Evolutionary conservation across 2,888 invertebrate species (phyloP).

Genomic region (Callosobruchus maculatus): DNA sequence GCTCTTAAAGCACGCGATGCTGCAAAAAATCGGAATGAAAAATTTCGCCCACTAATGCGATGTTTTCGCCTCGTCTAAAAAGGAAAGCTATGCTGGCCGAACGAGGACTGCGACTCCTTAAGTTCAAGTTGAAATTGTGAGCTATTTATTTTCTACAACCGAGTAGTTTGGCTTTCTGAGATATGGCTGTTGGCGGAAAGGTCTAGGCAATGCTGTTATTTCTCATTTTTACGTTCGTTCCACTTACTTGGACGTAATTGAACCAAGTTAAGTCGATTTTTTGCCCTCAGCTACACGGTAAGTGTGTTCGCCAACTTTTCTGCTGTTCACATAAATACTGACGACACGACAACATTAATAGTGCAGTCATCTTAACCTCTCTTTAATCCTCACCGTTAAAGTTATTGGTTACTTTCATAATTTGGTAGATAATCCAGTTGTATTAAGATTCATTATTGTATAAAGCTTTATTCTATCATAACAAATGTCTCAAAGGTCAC

Average conservation of each 20-base stretch:
- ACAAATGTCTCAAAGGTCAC: too few species aligned
- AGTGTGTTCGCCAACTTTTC: background rate
- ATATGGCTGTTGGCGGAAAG: slow-evolving; percentile 9
- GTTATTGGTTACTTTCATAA: too few species aligned
- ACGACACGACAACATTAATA: background rate
- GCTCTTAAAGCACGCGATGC: too few species aligned
- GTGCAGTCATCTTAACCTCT: too few species aligned
- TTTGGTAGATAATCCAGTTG: too few species aligned
- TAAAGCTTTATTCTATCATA: too few species aligned
- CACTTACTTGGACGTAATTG: slow-evolving; percentile 5
- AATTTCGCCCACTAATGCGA: too few species aligned
- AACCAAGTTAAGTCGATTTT: slow-evolving; percentile 5
- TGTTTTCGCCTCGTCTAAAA: too few species aligned
- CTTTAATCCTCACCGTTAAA: too few species aligned
- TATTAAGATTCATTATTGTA: too few species aligned
- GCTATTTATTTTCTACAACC: slow-evolving; percentile 17
- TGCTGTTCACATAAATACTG: background rate
- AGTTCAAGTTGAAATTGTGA: slow-evolving; percentile 14
- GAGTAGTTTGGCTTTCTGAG: slow-evolving; percentile 8
- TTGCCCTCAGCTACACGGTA: background rate
- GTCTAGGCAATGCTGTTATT: slow-evolving; percentile 11
- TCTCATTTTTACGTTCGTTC: slow-evolving; percentile 7
- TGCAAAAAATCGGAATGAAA: too few species aligned
- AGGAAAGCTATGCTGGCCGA: background rate
- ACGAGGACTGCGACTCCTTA: slow-evolving; percentile 3